Base-by-base conservation (phyloP, 2,113 vertebrate genomes). In the Verasper variegatus region DNA sequence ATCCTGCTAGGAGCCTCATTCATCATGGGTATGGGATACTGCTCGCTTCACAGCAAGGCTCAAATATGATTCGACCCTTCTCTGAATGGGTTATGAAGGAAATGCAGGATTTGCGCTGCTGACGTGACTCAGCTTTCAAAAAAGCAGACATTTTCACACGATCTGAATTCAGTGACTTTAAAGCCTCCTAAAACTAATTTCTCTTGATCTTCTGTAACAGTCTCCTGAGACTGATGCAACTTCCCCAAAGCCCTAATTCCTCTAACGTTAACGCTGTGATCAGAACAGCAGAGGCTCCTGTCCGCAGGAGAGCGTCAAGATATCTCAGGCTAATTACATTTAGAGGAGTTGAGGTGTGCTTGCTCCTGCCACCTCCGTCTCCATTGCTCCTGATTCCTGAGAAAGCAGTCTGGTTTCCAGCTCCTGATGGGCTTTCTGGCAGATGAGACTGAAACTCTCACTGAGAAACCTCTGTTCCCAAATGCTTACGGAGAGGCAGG, bases 1-100 rank as follows among this genome's bases (percentile, higher is more conserved):
- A 52, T 86, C 83, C 74, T 69, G 79, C 86, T 62, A 78, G 73
- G 78, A 86, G 77, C 70, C 86, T 83, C 89, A 93, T 94, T 92
- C 80, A 93, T 94, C 89, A 93, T 79, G 24, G 66, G 71, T 60
- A 54, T 60, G 47, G 81, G 69, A 76, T 71, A 68, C 76, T 67
- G 76, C 55, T 72, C 54, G 57, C 73, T 56, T 82, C 79, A 74
- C 84, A 61, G 60, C 74, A 15, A 57, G 72, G 31, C 76, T 71
- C 75, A 24, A 63, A 74, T 65, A 69, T 62, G 76, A 88, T 67
- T 79, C 17, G 9, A 71, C 55, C 59, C 58, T 65, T 47, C 62
- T 65, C 58, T 17, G 24, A 58, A 45, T 26, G 57, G 18, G 42
- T 71, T 78, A 26, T 14, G 21, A 68, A 35, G 71, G 61, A 72